Base-by-base conservation (phyloP, 1,140 invertebrate species). In the Zaprionus vittiger region DNA sequence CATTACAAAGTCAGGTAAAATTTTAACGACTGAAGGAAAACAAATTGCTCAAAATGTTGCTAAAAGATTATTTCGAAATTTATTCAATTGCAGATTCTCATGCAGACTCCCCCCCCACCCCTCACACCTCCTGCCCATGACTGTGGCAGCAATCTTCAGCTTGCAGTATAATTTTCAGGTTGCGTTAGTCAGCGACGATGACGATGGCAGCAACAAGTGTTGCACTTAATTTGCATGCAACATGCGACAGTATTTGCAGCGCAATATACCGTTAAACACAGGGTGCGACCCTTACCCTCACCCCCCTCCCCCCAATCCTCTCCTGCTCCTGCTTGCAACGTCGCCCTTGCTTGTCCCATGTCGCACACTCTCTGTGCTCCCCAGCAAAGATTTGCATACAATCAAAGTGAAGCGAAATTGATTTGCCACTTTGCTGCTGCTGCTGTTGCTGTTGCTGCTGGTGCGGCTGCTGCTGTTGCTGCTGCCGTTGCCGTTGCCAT, bases 201-300 rank as follows among this genome's bases (percentile, higher is more conserved):
- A 12, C 14, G 57, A 49, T 52, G 59, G 26, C 44, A 70, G 83
- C 83, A 85, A 85, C 83, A 89, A 87, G 83, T 87, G 83, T 79
- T 81, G 84, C 84, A 84, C 78, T 89, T 87, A 83, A 87, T 89
- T 87, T 81, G 74, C 84, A 89, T 89, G 81, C 83, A 83, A 87
- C 85, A 89, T 87, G 84, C 83, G 76, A 69, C 73, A 67, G 56
- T 77, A 38, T 17, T 47, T 47, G 41, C 41, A 47, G 41, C 41
- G n/a, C n/a, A 47, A 41, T 41, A 41, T 63, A 63, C 41, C 47
- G 61, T 31, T 64, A 20, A 22, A 64, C 63, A 24, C 37, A 66
- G 34, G 56, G 49, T 12, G 38, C 26, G 24, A n/a, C 37, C 20
- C 54, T 15, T 4, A 4, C 37, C n/a, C 9, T 15, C 15, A 11